phyloP scores from a whole-genome alignment of 2,888 invertebrate species.

The Tricholauxania praeusta region DNA sequence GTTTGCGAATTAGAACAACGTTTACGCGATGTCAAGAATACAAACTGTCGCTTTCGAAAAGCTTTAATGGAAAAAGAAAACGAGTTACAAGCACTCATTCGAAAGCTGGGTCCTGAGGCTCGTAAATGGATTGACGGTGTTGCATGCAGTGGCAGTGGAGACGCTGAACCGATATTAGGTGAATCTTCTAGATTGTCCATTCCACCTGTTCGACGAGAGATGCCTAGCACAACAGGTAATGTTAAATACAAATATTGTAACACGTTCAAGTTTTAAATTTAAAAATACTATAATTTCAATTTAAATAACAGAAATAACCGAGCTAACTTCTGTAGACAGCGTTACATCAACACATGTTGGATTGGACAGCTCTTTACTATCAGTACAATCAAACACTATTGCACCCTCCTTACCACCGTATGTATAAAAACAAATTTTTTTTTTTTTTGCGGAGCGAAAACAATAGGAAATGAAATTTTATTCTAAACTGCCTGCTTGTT shows the following conservation, averaged over 20 bases:
- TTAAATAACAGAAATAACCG: slow-evolving; percentile 75
- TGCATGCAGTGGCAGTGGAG: slow-evolving; percentile 57
- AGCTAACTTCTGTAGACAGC: slow-evolving; percentile 80
- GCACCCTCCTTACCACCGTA: slow-evolving; percentile 63
- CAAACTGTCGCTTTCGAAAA: slow-evolving; percentile 86
- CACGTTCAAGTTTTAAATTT: background rate
- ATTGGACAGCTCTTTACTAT: slow-evolving; percentile 67
- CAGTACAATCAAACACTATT: slow-evolving; percentile 61
- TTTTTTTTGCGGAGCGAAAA: background rate
- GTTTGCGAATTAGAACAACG: slow-evolving; percentile 86
- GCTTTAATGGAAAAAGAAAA: slow-evolving; percentile 87
- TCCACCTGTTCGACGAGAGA: slow-evolving; percentile 64
- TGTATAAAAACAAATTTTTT: slow-evolving; percentile 41
- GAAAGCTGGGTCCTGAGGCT: slow-evolving; percentile 67
- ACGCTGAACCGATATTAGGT: slow-evolving; percentile 63
- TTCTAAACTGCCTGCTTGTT: too few relatives aligned
- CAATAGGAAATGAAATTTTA: too few relatives aligned
- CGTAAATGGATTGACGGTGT: slow-evolving; percentile 68
- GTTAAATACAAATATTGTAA: slow-evolving; percentile 39
- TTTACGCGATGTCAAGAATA: slow-evolving; percentile 84
- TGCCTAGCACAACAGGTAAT: slow-evolving; percentile 68
- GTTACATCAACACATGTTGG: slow-evolving; percentile 76
- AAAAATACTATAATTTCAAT: background rate
- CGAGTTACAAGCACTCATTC: slow-evolving; percentile 75
- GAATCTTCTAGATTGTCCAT: slow-evolving; percentile 63